phyloP scores from a whole-genome alignment of 1,140 invertebrate species.

The Eulimnadia texana region DNA sequence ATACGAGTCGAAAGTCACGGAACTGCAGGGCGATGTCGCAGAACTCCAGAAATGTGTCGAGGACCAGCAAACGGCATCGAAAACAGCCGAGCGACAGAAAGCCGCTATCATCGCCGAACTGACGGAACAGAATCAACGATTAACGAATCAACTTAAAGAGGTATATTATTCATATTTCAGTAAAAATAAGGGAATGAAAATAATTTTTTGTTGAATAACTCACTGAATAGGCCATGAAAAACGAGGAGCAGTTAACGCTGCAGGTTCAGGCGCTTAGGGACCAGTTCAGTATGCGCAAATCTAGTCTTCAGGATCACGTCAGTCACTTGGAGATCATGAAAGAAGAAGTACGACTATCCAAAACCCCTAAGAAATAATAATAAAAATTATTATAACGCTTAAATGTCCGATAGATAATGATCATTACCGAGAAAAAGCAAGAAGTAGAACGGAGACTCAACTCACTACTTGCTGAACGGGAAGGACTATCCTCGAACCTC shows the following conservation, averaged over 20 bases:
- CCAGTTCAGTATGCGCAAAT: conserved; percentile 64
- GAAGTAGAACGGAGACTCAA: conserved; percentile 68
- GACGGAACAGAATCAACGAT: conserved; percentile 74
- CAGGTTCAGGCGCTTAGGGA: conserved; percentile 68
- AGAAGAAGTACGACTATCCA: conserved; percentile 65
- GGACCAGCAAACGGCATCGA: conserved; percentile 42
- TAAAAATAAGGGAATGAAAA: too few species aligned
- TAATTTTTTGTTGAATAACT: conserved; percentile 13
- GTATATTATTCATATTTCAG: conserved; percentile 31
- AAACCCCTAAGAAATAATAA: too few species aligned
- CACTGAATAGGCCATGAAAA: conserved; percentile 41
- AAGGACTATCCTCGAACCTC: conserved; percentile 54
- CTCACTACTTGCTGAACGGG: conserved; percentile 55
- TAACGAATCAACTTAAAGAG: conserved; percentile 74
- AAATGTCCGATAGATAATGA: conserved; percentile 47
- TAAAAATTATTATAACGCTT: too few species aligned
- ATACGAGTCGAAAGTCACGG: conserved; percentile 70
- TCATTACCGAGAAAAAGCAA: conserved; percentile 65
- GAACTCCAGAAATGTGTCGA: conserved; percentile 44
- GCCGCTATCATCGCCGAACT: conserved; percentile 65
- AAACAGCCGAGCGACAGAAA: conserved; percentile 63
- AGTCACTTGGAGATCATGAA: conserved; percentile 72
- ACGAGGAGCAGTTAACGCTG: conserved; percentile 59
- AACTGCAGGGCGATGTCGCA: conserved; percentile 72
- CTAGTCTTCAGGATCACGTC: conserved; percentile 66